These are phyloP conservation scores for Onychomys arenicola DNA, from an alignment of 2,797 vertebrate species.

Conservation along the genomic window DNA sequence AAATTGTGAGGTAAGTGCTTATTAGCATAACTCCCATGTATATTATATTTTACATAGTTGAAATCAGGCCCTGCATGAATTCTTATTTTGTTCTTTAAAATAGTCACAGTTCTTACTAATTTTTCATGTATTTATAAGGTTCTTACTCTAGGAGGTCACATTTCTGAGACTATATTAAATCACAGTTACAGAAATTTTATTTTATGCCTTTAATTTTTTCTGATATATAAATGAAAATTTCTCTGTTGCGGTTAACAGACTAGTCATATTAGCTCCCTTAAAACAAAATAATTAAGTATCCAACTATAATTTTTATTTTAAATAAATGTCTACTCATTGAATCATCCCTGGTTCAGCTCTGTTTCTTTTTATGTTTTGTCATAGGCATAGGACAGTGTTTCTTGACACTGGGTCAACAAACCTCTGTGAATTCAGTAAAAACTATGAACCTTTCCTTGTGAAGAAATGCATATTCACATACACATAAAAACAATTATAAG, in stretches of 20 bases:
- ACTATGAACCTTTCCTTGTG: slow-evolving; percentile 29
- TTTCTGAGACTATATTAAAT: slow-evolving; percentile 31
- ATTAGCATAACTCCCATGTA: neutral
- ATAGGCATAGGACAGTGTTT: slow-evolving; percentile 20
- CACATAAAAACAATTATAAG: slow-evolving; percentile 38
- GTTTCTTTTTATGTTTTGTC: slow-evolving; percentile 48
- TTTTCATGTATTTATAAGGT: slow-evolving; percentile 29
- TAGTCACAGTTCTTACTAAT: slow-evolving; percentile 21
- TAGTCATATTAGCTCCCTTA: neutral
- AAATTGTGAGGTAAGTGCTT: slow-evolving; percentile 20
- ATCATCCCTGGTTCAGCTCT: neutral
- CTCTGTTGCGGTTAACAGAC: neutral
- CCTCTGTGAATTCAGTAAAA: slow-evolving; percentile 54
- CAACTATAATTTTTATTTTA: slow-evolving; percentile 30
- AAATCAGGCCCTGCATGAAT: slow-evolving; percentile 11
- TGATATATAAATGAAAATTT: slow-evolving; percentile 12
- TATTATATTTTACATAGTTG: slow-evolving; percentile 37
- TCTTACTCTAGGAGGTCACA: neutral
- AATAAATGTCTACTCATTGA: slow-evolving; percentile 35
- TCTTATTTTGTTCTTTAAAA: slow-evolving; percentile 27
- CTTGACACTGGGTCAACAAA: slow-evolving; percentile 36
- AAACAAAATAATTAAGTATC: slow-evolving; percentile 50
- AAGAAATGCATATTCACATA: slow-evolving; percentile 55
- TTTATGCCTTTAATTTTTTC: slow-evolving; percentile 40
- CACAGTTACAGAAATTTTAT: slow-evolving; percentile 11